phyloP scores from a whole-genome alignment of 64 coral and sea anemone genomes.

The Montipora foliosa region DNA sequence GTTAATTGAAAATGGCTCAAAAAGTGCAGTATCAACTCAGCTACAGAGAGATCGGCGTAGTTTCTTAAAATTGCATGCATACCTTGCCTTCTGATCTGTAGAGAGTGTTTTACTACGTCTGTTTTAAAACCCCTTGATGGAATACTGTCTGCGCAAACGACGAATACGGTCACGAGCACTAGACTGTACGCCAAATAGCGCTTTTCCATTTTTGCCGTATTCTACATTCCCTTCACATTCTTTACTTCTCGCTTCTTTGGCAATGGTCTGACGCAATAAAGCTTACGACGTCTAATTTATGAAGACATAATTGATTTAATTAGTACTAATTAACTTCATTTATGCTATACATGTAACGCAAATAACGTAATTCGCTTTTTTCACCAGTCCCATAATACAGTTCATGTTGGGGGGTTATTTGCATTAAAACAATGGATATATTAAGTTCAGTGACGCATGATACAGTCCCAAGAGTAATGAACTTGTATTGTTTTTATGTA shows the following conservation, averaged over 20 bases:
- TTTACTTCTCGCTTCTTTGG: background rate
- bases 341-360: no score
- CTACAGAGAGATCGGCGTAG: no score
- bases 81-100: background rate
- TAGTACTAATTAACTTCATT: background rate
- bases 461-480: no score
- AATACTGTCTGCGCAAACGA: background rate
- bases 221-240: background rate
- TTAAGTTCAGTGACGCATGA: no score
- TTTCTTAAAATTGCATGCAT: background rate
- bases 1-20: no score
- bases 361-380: no score
- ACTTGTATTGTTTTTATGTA: no score
- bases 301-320: background rate
- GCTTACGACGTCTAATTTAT: background rate
- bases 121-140: background rate
- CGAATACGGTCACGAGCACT: background rate
- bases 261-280: slow-evolving; percentile 1
- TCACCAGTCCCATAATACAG: no score
- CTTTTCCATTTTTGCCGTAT: background rate
- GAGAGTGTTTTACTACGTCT: background rate
- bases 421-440: no score
- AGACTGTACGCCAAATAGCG: background rate
- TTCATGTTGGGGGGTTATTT: no score
- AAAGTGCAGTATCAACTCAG: no score